A percentile compares a stretch with the other conserved stretches of the same genome.
Conservation (phyloP, 2,888 invertebrate genomes). For the Nomada ferruginata region DNA sequence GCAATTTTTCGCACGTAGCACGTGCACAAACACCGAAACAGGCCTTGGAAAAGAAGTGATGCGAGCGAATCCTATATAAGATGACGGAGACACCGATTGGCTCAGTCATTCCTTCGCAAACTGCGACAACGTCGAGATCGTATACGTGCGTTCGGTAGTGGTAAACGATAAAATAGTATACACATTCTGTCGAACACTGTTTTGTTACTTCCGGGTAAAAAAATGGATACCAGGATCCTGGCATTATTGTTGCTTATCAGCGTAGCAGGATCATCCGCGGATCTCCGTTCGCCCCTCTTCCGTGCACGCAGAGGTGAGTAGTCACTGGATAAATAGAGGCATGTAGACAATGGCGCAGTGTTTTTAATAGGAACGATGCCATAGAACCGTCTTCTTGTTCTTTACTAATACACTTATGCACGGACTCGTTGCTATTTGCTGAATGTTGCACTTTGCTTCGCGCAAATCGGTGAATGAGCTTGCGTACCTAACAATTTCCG, state of each 20-base stretch:
- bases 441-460: neutral
- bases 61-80: slow-evolving; percentile 79
- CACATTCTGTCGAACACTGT: neutral
- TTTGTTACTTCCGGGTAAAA: slow-evolving; percentile 26
- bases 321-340: neutral
- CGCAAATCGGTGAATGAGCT: neutral
- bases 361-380: neutral
- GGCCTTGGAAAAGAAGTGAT: slow-evolving; percentile 63
- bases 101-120: slow-evolving; percentile 78
- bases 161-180: slow-evolving; percentile 12
- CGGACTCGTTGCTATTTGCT: neutral
- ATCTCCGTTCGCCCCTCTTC: neutral
- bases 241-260: slow-evolving; percentile 58
- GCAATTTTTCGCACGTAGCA: slow-evolving; percentile 49
- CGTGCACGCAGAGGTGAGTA: slow-evolving; percentile 63
- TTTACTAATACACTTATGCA: neutral
- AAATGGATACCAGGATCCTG: slow-evolving; percentile 70
- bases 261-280: slow-evolving; percentile 54
- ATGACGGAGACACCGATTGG: slow-evolving; percentile 71
- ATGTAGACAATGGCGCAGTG: neutral
- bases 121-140: slow-evolving; percentile 69
- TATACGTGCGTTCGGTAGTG: slow-evolving; percentile 50
- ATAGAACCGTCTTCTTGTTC: neutral
- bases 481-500: slow-evolving; percentile 11
- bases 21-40: slow-evolving; percentile 38